Evolutionary conservation across 2,888 invertebrate species (phyloP).

Genomic region (Cylindroiulus punctatus): DNA sequence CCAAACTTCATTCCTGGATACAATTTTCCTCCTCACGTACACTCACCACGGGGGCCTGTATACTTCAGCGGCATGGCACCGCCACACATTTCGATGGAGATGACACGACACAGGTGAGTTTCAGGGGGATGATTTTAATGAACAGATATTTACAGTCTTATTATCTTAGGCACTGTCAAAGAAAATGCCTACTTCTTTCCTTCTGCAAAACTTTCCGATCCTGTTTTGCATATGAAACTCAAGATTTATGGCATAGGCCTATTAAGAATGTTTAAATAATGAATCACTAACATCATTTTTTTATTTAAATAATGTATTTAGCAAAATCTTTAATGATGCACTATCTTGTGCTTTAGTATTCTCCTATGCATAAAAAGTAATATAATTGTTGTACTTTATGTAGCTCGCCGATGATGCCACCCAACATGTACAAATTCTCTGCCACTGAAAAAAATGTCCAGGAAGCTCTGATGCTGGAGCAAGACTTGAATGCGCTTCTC

Average conservation of each 20-base stretch:
- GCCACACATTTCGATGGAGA: not conserved
- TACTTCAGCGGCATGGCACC: slow-evolving; percentile 10
- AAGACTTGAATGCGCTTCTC: slow-evolving; percentile 44
- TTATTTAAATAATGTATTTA: too few relatives aligned
- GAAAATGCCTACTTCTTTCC: too few relatives aligned
- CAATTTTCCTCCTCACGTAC: not conserved
- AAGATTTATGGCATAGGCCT: too few relatives aligned
- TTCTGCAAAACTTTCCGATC: too few relatives aligned
- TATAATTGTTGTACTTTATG: not conserved
- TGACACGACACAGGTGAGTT: not conserved
- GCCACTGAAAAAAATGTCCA: slow-evolving; percentile 56
- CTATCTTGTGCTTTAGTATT: too few relatives aligned
- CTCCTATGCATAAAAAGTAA: too few relatives aligned
- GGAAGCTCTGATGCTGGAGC: slow-evolving; percentile 53
- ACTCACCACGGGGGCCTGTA: not conserved
- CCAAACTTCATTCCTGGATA: slow-evolving; percentile 40
- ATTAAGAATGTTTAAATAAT: too few relatives aligned
- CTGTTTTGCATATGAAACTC: too few relatives aligned
- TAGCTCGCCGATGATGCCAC: slow-evolving; percentile 9
- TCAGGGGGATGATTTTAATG: not conserved
- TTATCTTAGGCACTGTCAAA: too few relatives aligned
- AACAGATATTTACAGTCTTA: too few relatives aligned
- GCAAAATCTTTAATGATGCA: too few relatives aligned
- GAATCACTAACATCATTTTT: too few relatives aligned
- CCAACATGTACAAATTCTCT: slow-evolving; percentile 23